Base-by-base conservation (phyloP, 2,888 invertebrate genomes). In the Nineta flava region DNA sequence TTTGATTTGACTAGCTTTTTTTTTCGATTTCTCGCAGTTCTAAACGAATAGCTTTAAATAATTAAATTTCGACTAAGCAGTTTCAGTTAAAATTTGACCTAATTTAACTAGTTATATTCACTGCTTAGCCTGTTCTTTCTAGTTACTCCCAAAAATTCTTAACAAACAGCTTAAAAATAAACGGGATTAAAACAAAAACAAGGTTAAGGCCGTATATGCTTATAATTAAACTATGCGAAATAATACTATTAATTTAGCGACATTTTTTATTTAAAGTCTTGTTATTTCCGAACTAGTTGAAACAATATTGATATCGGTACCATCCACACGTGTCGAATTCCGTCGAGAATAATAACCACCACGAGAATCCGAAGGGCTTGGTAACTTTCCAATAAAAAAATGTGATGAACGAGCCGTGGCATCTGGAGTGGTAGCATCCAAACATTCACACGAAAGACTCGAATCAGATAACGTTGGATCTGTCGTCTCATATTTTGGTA, bases 391-490 rank as follows among this genome's bases (percentile, higher is more conserved):
- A 6, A 65, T 54, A 65, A 54, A 67, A 53, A 67, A 67, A 16
- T 66, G 56, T 1, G 54, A 57, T 26, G 45, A 46, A 42, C 51
- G 60, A 6, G 60, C 58, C 26, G 64, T 60, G 7, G 60, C 58
- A 15, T 55, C 54, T 9, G 54, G 49, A 26, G 58, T 57, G 12
- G 55, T 49, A 2, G 56, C 55, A 50, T 67, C 83, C 12, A 77
- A 69, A 59, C 84, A 85, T 52, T 86, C 86, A 61, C 84, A 85
- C 50, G 81, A 81, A 6, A 80, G 62, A 58, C 80, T 78, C 2
- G 79, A 79, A 58, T 85, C 83, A 0, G 79, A 74, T 1, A 78
- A 71, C 46, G 74, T 74, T 54, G 74, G 65, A 54, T 76, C 76
- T 6, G n/a, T n/a, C 9, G 46, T 45, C 49, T 75, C 75, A 60